These are phyloP conservation scores for Halcyon senegalensis DNA, from an alignment of 2,113 vertebrate species.

Conservation along the genomic window DNA sequence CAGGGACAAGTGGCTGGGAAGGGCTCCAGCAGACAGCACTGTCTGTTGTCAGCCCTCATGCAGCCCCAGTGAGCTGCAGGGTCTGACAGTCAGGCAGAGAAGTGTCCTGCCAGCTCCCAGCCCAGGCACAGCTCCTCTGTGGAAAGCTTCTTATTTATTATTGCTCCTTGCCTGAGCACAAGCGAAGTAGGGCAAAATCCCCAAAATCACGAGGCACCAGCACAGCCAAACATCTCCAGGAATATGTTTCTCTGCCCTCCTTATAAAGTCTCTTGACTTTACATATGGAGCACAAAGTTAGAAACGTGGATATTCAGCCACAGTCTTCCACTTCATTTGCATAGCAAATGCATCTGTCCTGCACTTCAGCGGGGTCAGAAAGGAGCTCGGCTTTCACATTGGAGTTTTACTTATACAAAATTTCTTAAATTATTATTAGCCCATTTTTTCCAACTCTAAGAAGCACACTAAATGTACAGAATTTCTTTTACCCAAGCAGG, in stretches of 20 bases:
- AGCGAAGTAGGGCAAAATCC: background rate
- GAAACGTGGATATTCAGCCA: background rate
- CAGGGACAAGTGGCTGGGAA: background rate
- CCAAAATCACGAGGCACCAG: background rate
- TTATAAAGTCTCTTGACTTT: background rate
- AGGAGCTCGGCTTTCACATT: background rate
- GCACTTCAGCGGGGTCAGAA: background rate
- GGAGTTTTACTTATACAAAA: background rate
- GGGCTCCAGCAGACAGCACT: background rate
- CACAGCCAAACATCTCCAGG: background rate
- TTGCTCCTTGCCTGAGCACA: background rate
- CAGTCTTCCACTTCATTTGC: background rate
- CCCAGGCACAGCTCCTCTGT: background rate
- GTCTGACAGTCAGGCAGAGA: background rate
- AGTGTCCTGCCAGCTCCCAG: background rate
- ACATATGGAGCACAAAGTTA: background rate
- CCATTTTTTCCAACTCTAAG: background rate
- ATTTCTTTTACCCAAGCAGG: background rate
- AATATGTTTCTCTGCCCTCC: background rate
- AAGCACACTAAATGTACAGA: background rate
- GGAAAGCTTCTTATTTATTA: background rate
- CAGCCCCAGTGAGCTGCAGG: rapidly evolving
- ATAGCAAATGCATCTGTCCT: background rate
- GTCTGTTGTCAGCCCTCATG: background rate
- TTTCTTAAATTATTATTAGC: background rate